phyloP scores from a whole-genome alignment of 2,797 vertebrate genomes.

The Sebastolobus altivelis region DNA sequence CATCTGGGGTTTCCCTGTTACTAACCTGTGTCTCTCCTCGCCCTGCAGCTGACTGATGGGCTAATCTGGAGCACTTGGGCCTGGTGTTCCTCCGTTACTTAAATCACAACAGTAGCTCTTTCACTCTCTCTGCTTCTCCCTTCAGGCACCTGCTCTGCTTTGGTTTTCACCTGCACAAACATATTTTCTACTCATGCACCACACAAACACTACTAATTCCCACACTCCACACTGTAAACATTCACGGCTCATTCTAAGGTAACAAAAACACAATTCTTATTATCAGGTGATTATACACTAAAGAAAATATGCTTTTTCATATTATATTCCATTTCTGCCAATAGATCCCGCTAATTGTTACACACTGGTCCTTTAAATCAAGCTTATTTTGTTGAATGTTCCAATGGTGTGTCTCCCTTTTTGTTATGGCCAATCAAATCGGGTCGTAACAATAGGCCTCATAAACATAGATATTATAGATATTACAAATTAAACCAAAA shows the following conservation, averaged over 20 bases:
- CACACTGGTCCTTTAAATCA: too few relatives aligned
- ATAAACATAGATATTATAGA: background rate
- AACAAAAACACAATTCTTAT: too few relatives aligned
- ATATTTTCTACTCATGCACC: background rate
- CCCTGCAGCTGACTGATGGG: background rate
- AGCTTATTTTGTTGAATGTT: too few relatives aligned
- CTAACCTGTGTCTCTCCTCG: background rate
- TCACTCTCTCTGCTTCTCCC: background rate
- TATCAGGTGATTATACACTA: too few relatives aligned
- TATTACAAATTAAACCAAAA: background rate
- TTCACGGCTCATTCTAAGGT: too few relatives aligned
- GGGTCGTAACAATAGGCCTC: background rate
- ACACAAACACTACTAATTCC: background rate
- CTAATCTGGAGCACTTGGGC: background rate
- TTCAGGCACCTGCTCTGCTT: background rate
- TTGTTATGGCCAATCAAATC: too few relatives aligned
- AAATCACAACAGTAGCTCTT: background rate
- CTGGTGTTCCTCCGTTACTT: background rate
- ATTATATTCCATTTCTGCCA: too few relatives aligned
- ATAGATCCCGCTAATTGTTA: too few relatives aligned
- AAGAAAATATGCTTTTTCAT: too few relatives aligned
- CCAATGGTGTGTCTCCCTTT: too few relatives aligned
- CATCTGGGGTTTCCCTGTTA: background rate
- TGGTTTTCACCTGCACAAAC: background rate
- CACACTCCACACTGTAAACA: background rate